Conservation (phyloP, 2,113 vertebrate genomes). For the Dascyllus trimaculatus region DNA sequence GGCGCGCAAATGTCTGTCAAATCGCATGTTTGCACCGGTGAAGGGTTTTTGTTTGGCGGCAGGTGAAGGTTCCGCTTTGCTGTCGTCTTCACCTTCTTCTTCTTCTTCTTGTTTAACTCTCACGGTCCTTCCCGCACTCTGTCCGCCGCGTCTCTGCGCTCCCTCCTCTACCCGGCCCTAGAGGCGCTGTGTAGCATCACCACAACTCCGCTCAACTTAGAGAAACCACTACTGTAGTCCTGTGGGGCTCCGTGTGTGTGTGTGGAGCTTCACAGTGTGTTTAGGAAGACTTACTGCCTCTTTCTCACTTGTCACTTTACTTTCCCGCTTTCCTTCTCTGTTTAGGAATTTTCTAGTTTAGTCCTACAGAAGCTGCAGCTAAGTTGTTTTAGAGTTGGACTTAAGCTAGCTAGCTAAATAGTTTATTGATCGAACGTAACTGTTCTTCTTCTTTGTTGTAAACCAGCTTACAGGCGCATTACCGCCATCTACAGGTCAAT, state of each 20-base stretch:
- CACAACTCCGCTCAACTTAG: constrained; percentile 34
- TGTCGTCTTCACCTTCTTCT: constrained; percentile 2
- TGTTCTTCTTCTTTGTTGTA: too few relatives aligned
- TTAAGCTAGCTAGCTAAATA: too few relatives aligned
- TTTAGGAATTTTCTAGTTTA: too few relatives aligned
- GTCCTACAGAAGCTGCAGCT: too few relatives aligned
- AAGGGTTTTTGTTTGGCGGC: background rate
- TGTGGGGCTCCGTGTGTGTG: background rate
- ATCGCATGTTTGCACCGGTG: constrained; percentile 59
- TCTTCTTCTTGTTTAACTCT: constrained; percentile 38
- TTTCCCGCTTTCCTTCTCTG: too few relatives aligned
- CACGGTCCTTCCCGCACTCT: constrained; percentile 36
- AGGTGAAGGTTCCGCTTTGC: background rate
- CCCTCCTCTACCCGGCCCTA: constrained; percentile 34
- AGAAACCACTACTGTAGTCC: constrained; percentile 39
- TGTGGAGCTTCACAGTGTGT: background rate
- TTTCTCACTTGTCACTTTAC: too few relatives aligned
- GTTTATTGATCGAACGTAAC: too few relatives aligned
- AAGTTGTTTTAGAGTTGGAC: too few relatives aligned
- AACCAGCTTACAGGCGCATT: too few relatives aligned
- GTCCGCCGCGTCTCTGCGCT: constrained; percentile 28
- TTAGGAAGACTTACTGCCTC: too few relatives aligned
- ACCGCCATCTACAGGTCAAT: too few relatives aligned
- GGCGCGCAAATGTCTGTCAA: constrained; percentile 33
- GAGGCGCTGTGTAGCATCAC: constrained; percentile 52